A percentile compares a stretch with the other conserved stretches of the same genome.
Conservation (phyloP, 2,113 vertebrate species). For the Pitta sordida region DNA sequence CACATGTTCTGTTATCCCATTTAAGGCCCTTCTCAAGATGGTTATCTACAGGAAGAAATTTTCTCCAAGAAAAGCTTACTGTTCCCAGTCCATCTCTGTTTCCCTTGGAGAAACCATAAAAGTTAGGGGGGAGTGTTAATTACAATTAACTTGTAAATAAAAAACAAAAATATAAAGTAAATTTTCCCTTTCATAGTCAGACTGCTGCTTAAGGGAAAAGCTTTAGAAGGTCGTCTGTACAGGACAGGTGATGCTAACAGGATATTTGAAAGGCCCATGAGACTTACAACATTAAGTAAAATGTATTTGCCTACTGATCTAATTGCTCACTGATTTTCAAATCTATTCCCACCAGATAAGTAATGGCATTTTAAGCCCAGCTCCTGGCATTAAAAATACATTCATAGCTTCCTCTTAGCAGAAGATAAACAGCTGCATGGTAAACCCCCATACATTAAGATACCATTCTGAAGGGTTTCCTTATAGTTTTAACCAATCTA, state of each 20-base stretch:
- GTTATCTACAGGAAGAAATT: conserved; percentile 40
- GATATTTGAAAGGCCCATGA: conserved; percentile 36
- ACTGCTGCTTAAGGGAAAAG: conserved; percentile 26
- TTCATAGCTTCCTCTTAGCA: conserved; percentile 41
- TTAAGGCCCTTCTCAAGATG: conserved; percentile 6
- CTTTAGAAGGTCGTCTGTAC: conserved; percentile 56
- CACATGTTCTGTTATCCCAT: not conserved
- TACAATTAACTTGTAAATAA: not conserved
- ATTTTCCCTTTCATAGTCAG: not conserved
- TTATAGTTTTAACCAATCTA: not conserved
- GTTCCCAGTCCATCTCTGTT: not conserved
- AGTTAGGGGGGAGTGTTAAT: not conserved
- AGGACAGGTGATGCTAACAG: conserved; percentile 71
- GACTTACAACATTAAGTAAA: conserved; percentile 34
- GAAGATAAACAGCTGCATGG: conserved; percentile 34
- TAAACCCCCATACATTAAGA: not conserved
- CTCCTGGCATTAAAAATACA: conserved; percentile 59
- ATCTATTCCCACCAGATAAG: conserved; percentile 52
- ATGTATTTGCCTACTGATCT: conserved; percentile 45
- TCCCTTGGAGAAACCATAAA: not conserved
- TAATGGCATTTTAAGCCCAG: conserved; percentile 56
- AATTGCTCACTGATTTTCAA: conserved; percentile 64
- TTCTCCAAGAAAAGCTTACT: conserved; percentile 21
- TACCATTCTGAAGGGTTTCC: not conserved
- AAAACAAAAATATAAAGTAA: not conserved